Evolutionary conservation across 2,113 vertebrate genomes (phyloP).

Genomic region (Rhombomys opimus): DNA sequence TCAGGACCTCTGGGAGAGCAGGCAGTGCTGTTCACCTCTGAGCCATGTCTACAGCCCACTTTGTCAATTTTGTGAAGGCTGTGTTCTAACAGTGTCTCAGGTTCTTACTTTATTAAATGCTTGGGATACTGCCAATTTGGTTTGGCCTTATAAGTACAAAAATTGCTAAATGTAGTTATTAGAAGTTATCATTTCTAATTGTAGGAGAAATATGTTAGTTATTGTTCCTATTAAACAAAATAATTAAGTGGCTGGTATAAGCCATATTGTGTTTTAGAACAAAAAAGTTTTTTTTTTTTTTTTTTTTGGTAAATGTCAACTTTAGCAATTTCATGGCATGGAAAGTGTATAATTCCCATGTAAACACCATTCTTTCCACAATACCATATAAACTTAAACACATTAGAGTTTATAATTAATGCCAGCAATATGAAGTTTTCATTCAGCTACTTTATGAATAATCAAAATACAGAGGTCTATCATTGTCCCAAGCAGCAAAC

Average conservation of each 20-base stretch:
- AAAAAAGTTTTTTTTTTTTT: conserved; percentile 60
- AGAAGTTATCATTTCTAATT: conserved; percentile 79
- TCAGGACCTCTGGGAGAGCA: no score
- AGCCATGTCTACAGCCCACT: no score
- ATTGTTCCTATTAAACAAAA: conserved; percentile 45
- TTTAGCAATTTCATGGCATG: conserved; percentile 77
- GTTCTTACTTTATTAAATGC: conserved; percentile 78
- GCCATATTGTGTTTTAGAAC: conserved; percentile 64
- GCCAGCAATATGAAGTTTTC: conserved; percentile 72
- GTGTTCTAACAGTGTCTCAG: conserved; percentile 71
- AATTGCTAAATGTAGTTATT: conserved; percentile 67
- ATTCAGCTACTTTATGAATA: conserved; percentile 73
- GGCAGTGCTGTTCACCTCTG: no score
- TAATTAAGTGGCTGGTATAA: conserved; percentile 78
- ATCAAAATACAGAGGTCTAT: conserved; percentile 77
- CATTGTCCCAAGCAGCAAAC: conserved; percentile 71
- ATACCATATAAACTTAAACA: conserved; percentile 34
- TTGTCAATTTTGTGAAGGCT: conserved; percentile 64
- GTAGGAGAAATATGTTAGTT: conserved; percentile 75
- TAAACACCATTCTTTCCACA: conserved; percentile 69
- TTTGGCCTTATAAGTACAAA: conserved; percentile 69
- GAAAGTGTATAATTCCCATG: conserved; percentile 59
- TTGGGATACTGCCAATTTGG: conserved; percentile 74
- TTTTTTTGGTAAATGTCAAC: conserved; percentile 62
- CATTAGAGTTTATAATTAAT: conserved; percentile 65